phyloP scores from a whole-genome alignment of 2,797 vertebrate species.

The Falco peregrinus region DNA sequence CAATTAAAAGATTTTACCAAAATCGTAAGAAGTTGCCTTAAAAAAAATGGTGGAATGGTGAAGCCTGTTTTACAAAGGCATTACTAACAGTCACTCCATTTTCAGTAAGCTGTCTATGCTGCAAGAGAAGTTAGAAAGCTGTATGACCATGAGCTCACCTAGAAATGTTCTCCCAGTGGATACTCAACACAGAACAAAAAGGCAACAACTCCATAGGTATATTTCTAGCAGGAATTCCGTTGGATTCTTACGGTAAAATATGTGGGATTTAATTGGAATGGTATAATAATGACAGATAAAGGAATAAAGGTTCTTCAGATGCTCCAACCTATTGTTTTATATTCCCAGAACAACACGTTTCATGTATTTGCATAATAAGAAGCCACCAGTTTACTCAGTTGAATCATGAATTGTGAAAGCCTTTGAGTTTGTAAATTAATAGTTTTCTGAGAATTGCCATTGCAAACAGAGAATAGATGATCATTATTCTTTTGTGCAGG shows the following conservation, averaged over 20 bases:
- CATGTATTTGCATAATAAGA: conserved; percentile 1
- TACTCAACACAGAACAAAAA: not conserved
- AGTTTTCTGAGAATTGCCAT: not conserved
- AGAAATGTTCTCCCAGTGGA: not conserved
- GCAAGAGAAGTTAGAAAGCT: not conserved
- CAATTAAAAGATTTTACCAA: not conserved
- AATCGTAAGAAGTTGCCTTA: not conserved
- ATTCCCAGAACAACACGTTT: conserved; percentile 4
- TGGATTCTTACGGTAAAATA: not conserved
- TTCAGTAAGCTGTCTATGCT: not conserved
- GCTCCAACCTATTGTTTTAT: not conserved
- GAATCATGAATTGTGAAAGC: not conserved
- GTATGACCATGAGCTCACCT: not conserved
- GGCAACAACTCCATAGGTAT: not conserved
- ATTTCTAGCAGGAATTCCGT: not conserved
- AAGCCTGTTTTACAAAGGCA: not conserved
- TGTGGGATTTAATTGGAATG: not conserved
- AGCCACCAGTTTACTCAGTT: not conserved
- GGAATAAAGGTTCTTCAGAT: not conserved
- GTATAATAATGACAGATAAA: not conserved
- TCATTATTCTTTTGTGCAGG: not conserved
- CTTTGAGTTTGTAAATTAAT: conserved; percentile 1
- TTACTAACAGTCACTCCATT: not conserved
- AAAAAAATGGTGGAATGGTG: not conserved
- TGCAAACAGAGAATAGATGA: not conserved